Evolutionary conservation across 1,140 invertebrate genomes (phyloP), one percentile per base, ranked within the genome.

Genomic region (Aphaenogaster rudis): DNA sequence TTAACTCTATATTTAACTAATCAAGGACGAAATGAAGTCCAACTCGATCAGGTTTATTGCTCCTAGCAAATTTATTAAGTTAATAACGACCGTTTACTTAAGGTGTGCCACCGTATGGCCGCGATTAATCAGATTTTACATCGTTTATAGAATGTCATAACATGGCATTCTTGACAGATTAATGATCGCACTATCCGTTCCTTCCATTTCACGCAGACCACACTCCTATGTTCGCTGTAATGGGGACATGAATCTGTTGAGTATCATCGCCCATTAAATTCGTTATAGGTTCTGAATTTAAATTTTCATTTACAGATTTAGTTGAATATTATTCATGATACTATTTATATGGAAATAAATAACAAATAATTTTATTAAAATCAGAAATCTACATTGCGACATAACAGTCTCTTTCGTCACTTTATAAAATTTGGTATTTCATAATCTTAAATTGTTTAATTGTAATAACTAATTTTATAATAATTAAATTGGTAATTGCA

Each of bases 111-210:
- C 76, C 54, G 63, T 61, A 85, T 89, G 87, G 90, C 88, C 89
- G 92, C 80, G 89, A 93, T 93, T 90, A 91, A 89, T 93, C 93
- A 91, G 86, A 85, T 72, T 71, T 63, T 86, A 81, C 80, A 66
- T 87, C 94, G 93, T 93, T 94, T 94, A 94, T 88, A 74, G 90
- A 87, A 92, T 90, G 91, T 94, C 94, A 95, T 94, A 94, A 94
- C 94, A 94, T 90, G 86, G 74, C 86, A 92, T 93, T 92, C 91
- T 72, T 86, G 88, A 64, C 88, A 87, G 91, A 94, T 94, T 94
- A 93, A 94, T 90, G 92, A 21, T 74, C 69, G 7, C 42, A n/a
- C 36, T 33, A 78, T 79, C 84, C 86, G 74, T 92, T 90, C 89
- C 87, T 87, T 89, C 81, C 87, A 86, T 92, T 89, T 92, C 89